Base-by-base conservation (phyloP, 2,113 vertebrate species). In the Echinops telfairi region DNA sequence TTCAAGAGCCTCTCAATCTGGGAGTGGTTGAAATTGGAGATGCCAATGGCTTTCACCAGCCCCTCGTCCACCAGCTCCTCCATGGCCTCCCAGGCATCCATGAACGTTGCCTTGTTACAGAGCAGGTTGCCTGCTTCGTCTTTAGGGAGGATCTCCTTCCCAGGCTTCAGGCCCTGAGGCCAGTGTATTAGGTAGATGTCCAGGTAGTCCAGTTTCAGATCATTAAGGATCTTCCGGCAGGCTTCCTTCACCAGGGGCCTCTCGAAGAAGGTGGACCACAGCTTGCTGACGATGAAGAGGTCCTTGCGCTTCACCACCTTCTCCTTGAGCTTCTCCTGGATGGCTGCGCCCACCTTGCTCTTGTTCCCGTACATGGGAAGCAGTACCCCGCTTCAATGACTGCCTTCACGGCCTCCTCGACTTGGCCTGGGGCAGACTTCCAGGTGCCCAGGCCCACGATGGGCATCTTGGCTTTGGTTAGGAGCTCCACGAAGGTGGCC, bases 81-180 rank as follows among this genome's bases (percentile, higher is more conserved):
- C n/a, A n/a, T n/a, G n/a, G 99, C 99, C 98, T 99, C 99, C 99
- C 99, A 99, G 0, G 98, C 99, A 47, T 99, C 98, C 95, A 99
- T 82, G 95, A 99, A 99, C 75, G 94, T 80, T 0, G 97, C 96
- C 11, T 98, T 86, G 68, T 98, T 98, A 64, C n/a, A 38, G 8
- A 99, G 96, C 0, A 66, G 19, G 83, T 98, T 94, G 4, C 98
- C 98, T 23, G 98, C 94, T 17, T 98, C 96, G 91, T 99, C 98
- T 77, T 95, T 0, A 43, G 99, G 99, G 27, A 98, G 89, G 0
- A 97, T 4, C 0, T 98, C 98, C 20, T 94, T 60, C 12, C 98
- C 98, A 93, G 98, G 80, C 98, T 98, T 96, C 19, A 98, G 96
- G 19, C 98, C 98, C 96, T 98, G 90, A 25, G 98, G 98, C 97